phyloP scores from a whole-genome alignment of 2,797 vertebrate genomes.

The Acanthopagrus latus region DNA sequence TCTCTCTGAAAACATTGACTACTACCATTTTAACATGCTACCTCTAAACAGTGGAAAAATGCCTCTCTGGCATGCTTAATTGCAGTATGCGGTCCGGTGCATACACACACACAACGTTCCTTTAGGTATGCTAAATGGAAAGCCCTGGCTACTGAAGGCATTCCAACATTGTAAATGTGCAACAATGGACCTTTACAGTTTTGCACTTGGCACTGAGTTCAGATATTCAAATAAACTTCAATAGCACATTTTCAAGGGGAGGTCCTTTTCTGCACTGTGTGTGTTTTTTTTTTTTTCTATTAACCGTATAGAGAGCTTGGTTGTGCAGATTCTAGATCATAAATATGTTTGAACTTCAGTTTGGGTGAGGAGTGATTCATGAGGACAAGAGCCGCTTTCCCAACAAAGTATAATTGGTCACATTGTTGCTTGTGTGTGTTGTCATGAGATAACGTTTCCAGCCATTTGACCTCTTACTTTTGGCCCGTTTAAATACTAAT shows the following conservation, averaged over 20 bases:
- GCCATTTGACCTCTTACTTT: conserved; percentile 77
- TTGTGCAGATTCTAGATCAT: conserved; percentile 62
- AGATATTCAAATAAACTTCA: conserved; percentile 77
- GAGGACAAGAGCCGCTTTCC: conserved; percentile 41
- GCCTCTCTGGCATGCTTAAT: conserved; percentile 77
- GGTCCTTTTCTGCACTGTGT: conserved; percentile 23
- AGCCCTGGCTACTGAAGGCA: conserved; percentile 68
- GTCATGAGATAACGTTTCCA: conserved; percentile 85
- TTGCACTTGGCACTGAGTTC: conserved; percentile 60
- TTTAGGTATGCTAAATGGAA: conserved; percentile 82
- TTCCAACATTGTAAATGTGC: conserved; percentile 77
- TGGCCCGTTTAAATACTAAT: conserved; percentile 74
- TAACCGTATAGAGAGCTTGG: conserved; percentile 38
- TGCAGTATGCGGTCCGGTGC: conserved; percentile 62
- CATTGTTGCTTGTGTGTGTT: conserved; percentile 81
- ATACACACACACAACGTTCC: conserved; percentile 62
- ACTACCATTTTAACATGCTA: conserved; percentile 82
- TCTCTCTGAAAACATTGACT: conserved; percentile 79
- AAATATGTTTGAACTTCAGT: conserved; percentile 68
- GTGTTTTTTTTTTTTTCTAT: conserved; percentile 37
- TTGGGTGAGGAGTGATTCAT: conserved; percentile 64
- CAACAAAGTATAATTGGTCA: conserved; percentile 70
- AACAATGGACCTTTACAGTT: conserved; percentile 80
- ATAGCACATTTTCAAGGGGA: conserved; percentile 57
- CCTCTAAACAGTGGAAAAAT: conserved; percentile 75